Evolutionary conservation across 2,797 vertebrate genomes (phyloP), one percentile per base, ranked within the genome.

Genomic region (Bucorvus abyssinicus): DNA sequence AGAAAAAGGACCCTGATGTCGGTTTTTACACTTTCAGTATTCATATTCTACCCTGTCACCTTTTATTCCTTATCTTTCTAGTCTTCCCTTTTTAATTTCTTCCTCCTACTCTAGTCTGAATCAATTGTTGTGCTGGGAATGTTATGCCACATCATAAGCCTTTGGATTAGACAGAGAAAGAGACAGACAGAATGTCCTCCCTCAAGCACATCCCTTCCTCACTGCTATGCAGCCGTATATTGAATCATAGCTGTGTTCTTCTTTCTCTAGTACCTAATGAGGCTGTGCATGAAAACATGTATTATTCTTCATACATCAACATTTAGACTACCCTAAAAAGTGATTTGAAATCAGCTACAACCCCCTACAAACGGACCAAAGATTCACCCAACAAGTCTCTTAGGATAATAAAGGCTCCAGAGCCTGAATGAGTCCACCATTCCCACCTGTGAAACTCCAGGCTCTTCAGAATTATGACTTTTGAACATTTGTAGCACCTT

Each of bases 341-440:
- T 30, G 32, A 5, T 30, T 45, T 1, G 2, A 83, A 77, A 67
- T 27, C 49, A 49, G 18, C 15, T 32, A 63, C 47, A 77, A 77
- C 21, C 5, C 9, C 19, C 49, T 82, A 32, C 19, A 49, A 53
- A 79, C 68, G 5, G n/a, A 57, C 9, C 5, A 64, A 80, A 34
- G 20, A 42, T 38, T 71, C 20, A 38, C 27, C 3, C 16, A 73
- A 6, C 1, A 29, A 27, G 9, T 3, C 3, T 64, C 4, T 49
- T 50, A 27, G 6, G 13, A 59, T 55, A 59, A 74, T 2, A 85
- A 65, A 70, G 15, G 19, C 24, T 89, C 6, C 36, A 63, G 47
- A 44, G 10, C 40, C 17, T 2, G 5, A 73, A 42, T 0, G 0
- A 65, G 7, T 44, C 20, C 36, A 56, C 20, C 9, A 23, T 53